phyloP scores from a whole-genome alignment of 2,888 invertebrate species.

The Leucozona laternaria region DNA sequence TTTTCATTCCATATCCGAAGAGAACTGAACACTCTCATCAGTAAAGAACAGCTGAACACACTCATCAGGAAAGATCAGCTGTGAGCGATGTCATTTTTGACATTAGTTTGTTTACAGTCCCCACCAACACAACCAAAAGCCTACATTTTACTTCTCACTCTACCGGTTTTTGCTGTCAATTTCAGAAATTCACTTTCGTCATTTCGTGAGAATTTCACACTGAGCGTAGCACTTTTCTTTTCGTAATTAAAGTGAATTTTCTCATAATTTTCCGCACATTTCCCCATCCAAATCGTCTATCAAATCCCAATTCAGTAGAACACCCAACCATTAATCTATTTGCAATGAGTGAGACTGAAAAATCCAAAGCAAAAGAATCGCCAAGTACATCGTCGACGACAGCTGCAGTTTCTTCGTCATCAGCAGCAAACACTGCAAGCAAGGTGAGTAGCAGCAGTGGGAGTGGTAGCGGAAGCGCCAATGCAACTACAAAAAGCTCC shows the following conservation, averaged over 20 bases:
- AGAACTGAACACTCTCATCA: constrained; percentile 38
- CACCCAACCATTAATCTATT: neutral
- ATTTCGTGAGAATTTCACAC: constrained; percentile 22
- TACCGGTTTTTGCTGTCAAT: constrained; percentile 62
- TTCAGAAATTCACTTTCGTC: constrained; percentile 13
- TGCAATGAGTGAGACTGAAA: constrained; percentile 71
- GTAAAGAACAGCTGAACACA: constrained; percentile 36
- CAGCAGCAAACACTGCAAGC: neutral
- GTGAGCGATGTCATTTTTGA: constrained; percentile 41
- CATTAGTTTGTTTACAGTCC: constrained; percentile 56
- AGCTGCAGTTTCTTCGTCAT: constrained; percentile 9
- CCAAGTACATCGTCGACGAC: constrained; percentile 38
- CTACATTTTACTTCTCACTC: constrained; percentile 33
- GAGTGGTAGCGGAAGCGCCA: neutral
- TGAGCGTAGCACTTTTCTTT: constrained; percentile 36
- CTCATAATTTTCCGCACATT: constrained; percentile 57
- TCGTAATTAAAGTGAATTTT: constrained; percentile 41
- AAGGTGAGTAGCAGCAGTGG: constrained; percentile 28
- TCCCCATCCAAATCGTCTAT: constrained; percentile 23
- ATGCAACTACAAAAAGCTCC: neutral
- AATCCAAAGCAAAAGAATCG: constrained; percentile 61
- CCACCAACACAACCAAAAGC: neutral
- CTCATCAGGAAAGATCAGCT: constrained; percentile 44
- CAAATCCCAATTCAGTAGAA: constrained; percentile 7
- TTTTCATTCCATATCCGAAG: neutral